phyloP scores from a whole-genome alignment of 2,113 vertebrate species.

The Bombycilla garrulus region DNA sequence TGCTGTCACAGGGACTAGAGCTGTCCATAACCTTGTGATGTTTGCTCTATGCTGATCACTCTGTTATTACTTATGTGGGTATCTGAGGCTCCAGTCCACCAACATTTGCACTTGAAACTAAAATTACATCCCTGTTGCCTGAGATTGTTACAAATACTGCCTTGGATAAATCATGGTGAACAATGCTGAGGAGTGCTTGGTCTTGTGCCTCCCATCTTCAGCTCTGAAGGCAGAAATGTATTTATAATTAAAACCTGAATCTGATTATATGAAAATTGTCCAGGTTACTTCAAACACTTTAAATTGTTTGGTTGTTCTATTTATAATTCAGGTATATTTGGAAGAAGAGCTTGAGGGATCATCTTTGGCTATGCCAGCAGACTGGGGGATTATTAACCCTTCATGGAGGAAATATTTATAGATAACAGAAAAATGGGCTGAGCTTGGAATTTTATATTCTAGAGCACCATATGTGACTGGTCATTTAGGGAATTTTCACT shows the following conservation, averaged over 20 bases:
- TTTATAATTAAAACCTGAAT: neutral
- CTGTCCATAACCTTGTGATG: neutral
- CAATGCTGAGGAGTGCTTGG: neutral
- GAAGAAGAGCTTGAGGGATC: neutral
- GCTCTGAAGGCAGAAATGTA: neutral
- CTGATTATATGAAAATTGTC: neutral
- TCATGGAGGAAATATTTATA: neutral
- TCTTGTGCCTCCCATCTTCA: neutral
- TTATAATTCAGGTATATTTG: neutral
- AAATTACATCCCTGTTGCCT: neutral
- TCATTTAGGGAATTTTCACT: neutral
- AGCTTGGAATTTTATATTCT: neutral
- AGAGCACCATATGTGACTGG: neutral
- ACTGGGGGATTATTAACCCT: neutral
- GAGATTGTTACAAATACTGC: neutral
- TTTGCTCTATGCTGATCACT: neutral
- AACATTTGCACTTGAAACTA: neutral
- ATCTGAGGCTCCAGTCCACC: neutral
- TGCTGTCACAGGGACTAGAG: rapidly evolving
- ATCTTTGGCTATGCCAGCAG: neutral
- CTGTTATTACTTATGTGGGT: neutral
- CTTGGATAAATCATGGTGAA: neutral
- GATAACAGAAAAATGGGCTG: neutral
- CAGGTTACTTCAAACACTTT: neutral
- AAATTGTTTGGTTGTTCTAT: neutral